Base-by-base conservation (phyloP, 1,140 invertebrate genomes). In the Bursaphelenchus mucronatus region DNA sequence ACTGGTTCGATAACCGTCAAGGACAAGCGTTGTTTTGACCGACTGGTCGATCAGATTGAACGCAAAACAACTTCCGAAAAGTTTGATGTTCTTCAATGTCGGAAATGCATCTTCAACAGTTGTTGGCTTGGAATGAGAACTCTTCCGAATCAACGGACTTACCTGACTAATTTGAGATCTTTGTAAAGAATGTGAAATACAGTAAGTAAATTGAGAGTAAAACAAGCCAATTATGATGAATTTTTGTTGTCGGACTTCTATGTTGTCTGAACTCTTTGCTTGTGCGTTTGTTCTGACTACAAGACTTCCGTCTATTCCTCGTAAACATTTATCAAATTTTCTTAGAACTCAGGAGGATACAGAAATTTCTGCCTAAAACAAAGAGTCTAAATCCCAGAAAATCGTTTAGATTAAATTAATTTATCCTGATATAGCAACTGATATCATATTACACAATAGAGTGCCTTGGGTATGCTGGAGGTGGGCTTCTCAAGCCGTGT, bases 71-170 rank as follows among this genome's bases (percentile, higher is more conserved):
- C 77, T 47, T 46, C 69, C 47, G 68, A 82, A 70, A 78, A 74
- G 49, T 39, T 79, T 61, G 77, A 79, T 51, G 77, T 79, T 21
- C 57, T 79, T 47, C 77, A 79, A 62, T 79, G 77, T 21, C 62
- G 77, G 21, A 82, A 76, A 50, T 79, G 77, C 57, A 70, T 79
- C 17, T 81, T 82, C 66, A 81, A 79, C 57, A 72, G 68, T 47
- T 79, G 77, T 53, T 79, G 77, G 77, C 66, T 79, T 10, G 77
- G 77, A 49, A 76, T 68, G 43, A 58, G 77, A 13, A 41, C 66
- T 51, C 62, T 79, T 8, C 72, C 69, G 21, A 61, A 77, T 61
- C 68, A 76, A 46, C 50, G 77, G 47, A 78, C 72, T 8, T 79
- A 79, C 57, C 54, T 78, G 13, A 79, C 77, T 15, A 79, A 79